Base-by-base conservation (phyloP, 1,140 invertebrate species). In the Lithobius niger region DNA sequence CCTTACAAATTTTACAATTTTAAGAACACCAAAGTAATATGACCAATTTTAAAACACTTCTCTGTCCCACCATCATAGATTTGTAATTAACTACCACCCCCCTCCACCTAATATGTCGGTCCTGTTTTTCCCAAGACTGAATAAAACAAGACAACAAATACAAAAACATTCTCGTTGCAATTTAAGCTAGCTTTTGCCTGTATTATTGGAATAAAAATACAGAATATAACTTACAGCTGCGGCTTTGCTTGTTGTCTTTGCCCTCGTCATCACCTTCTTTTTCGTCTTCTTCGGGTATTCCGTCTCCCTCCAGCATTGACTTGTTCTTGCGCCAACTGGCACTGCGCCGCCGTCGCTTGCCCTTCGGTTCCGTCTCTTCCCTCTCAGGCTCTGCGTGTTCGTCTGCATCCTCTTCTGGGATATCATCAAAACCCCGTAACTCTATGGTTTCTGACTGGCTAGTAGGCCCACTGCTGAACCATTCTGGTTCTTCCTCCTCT, bases 371-470 rank as follows among this genome's bases (percentile, higher is more conserved):
- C 3, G 24, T 50, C 6, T 10, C 6, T 57, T 62, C 59, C 18
- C 51, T 45, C n/a, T 42, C 55, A 48, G 24, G 31, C 31, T 54
- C 45, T 22, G 15, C 44, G n/a, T 50, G 43, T 49, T 56, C 54
- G 36, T 57, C 47, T 21, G 31, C 62, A n/a, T 74, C 75, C 19
- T 72, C 77, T 66, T 73, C 70, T n/a, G 61, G 69, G 66, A 60
- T 58, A 27, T 89, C 86, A 43, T 93, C 88, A 73, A 95, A 96
- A 3, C 91, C 91, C 54, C 82, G 79, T 49, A 95, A 71, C 67
- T 95, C 91, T 56, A 96, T 95, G n/a, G 86, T 91, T 60, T 95
- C 91, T 60, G 83, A 77, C 64, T 92, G 86, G 47, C 88, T 92
- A 50, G 84, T 86, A 27, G 90, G 90, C 28, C 89, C 90, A 49